phyloP scores from a whole-genome alignment of 2,888 invertebrate genomes.

The Parnassius smintheus region DNA sequence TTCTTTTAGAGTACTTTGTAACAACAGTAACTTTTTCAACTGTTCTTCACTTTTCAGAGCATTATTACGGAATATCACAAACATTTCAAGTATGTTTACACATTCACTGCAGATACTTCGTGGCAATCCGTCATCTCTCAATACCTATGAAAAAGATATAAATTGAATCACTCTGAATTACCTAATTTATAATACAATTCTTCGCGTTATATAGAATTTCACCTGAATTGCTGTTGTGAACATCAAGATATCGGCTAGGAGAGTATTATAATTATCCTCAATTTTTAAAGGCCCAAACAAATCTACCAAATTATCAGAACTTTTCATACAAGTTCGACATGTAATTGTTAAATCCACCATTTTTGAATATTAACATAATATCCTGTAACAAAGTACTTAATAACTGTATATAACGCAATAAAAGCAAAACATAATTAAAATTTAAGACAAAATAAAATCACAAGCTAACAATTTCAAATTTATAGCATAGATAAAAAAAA shows the following conservation, averaged over 20 bases:
- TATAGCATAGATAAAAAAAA: too few species aligned
- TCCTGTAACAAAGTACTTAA: too few species aligned
- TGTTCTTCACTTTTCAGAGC: slow-evolving; percentile 54
- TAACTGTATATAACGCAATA: too few species aligned
- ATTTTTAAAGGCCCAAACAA: slow-evolving; percentile 53
- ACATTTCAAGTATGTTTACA: slow-evolving; percentile 66
- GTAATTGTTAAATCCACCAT: slow-evolving; percentile 54
- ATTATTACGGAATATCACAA: slow-evolving; percentile 66
- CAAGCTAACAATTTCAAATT: too few species aligned
- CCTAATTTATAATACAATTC: not conserved
- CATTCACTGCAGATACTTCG: slow-evolving; percentile 81
- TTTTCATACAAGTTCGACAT: slow-evolving; percentile 73
- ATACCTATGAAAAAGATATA: slow-evolving; percentile 46
- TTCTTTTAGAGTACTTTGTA: slow-evolving; percentile 35
- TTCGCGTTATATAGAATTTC: slow-evolving; percentile 5
- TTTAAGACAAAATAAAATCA: too few species aligned
- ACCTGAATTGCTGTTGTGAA: slow-evolving; percentile 60
- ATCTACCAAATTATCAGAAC: slow-evolving; percentile 49
- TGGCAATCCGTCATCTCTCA: slow-evolving; percentile 80
- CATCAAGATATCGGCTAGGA: slow-evolving; percentile 54
- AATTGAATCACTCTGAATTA: slow-evolving; percentile 1
- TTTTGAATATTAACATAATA: slow-evolving; percentile 25
- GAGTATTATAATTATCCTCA: slow-evolving; percentile 48
- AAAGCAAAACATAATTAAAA: too few species aligned
- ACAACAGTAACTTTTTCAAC: slow-evolving; percentile 46